Conservation (phyloP, 1,140 invertebrate species). For the Drosophila nikananu region DNA sequence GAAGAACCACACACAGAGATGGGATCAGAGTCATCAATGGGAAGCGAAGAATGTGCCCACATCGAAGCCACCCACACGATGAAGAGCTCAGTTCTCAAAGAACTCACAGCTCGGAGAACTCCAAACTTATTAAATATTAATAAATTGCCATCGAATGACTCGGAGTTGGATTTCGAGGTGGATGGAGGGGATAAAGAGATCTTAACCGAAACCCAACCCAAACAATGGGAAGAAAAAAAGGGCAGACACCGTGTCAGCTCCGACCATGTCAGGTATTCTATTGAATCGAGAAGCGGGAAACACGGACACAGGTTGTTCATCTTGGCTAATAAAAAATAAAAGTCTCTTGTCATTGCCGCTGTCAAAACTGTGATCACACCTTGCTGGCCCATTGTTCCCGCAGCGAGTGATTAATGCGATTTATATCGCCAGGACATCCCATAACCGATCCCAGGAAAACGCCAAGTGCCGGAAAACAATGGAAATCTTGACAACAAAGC, state of each 20-base stretch:
- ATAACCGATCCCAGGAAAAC: constrained; percentile 52
- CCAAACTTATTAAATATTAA: constrained; percentile 63
- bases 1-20: constrained; percentile 50
- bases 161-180: constrained; percentile 27
- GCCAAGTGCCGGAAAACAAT: constrained; percentile 51
- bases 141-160: constrained; percentile 55
- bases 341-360: constrained; percentile 68
- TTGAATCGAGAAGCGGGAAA: constrained; percentile 27
- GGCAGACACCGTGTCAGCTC: constrained; percentile 61
- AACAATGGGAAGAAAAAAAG: constrained; percentile 28
- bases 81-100: constrained; percentile 30
- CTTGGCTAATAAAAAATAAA: constrained; percentile 40
- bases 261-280: constrained; percentile 41
- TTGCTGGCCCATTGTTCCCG: constrained; percentile 50
- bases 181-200: constrained; percentile 30
- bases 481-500: constrained; percentile 32
- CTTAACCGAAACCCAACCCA: constrained; percentile 24
- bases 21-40: constrained; percentile 28
- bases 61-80: constrained; percentile 63
- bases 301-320: constrained; percentile 48
- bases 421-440: constrained; percentile 65
- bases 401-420: constrained; percentile 72
- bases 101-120: constrained; percentile 5
- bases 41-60: constrained; percentile 54
- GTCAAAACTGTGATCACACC: constrained; percentile 74